A percentile compares a stretch with the other conserved stretches of the same genome.
Conservation (phyloP, 2,888 invertebrate genomes). For the Hanleya hanleyi region DNA sequence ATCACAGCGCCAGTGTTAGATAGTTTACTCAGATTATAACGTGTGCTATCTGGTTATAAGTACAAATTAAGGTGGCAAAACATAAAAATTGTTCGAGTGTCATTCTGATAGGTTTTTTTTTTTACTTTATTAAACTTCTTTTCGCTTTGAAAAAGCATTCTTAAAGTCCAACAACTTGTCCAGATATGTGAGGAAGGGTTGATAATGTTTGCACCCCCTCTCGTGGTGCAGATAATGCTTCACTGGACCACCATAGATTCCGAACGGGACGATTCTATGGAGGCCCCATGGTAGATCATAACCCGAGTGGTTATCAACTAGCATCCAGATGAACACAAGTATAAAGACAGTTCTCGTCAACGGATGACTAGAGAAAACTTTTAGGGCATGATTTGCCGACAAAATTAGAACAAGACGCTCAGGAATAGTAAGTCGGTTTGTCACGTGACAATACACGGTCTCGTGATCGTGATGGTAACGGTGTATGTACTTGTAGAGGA, state of each 20-base stretch:
- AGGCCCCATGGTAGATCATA: constrained; percentile 65
- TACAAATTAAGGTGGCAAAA: no score
- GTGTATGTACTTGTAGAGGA: constrained; percentile 60
- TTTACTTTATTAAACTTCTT: no score
- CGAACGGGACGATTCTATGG: constrained; percentile 57
- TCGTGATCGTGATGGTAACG: constrained; percentile 61
- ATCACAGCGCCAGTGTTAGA: no score
- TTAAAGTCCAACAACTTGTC: constrained; percentile 46
- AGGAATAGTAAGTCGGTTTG: constrained; percentile 57
- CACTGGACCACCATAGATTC: constrained; percentile 53
- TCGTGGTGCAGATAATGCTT: constrained; percentile 61
- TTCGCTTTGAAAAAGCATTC: no score
- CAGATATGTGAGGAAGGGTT: constrained; percentile 64
- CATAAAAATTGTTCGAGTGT: no score
- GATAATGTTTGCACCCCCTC: constrained; percentile 54
- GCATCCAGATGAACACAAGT: constrained; percentile 54
- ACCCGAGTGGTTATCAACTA: constrained; percentile 64
- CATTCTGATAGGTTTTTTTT: no score
- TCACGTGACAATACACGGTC: constrained; percentile 56
- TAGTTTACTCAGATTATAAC: no score
- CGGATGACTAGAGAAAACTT: constrained; percentile 56
- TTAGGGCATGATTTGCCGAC: constrained; percentile 61
- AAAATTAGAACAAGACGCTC: constrained; percentile 57
- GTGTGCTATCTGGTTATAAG: no score
- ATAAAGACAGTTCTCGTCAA: constrained; percentile 60